These are phyloP conservation scores for Netelia melanura DNA, from an alignment of 2,888 invertebrate genomes.

Conservation along the genomic window DNA sequence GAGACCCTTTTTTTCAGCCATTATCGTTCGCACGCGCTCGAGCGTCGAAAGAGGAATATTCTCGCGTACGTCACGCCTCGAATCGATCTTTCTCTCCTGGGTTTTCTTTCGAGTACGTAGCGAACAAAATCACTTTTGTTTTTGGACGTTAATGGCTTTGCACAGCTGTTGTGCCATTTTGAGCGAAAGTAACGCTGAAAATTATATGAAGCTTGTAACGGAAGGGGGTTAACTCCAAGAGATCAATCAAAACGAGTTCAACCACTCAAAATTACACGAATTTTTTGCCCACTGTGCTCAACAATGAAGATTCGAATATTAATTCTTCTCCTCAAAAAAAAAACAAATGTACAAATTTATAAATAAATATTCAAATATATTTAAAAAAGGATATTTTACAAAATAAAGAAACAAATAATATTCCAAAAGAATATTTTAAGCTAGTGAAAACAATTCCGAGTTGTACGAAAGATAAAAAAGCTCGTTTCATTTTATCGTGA, in stretches of 20 bases:
- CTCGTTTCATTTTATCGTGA: too few species aligned
- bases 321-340: too few species aligned
- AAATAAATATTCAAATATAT: too few species aligned
- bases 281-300: background rate
- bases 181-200: background rate
- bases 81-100: constrained; percentile 11
- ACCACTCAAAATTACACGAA: constrained; percentile 13
- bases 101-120: background rate
- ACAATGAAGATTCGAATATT: too few species aligned
- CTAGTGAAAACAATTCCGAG: too few species aligned
- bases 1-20: background rate
- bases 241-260: constrained; percentile 45
- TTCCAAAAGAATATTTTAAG: too few species aligned
- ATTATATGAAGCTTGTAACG: constrained; percentile 7
- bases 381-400: too few species aligned
- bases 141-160: constrained; percentile 63
- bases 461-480: too few species aligned
- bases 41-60: constrained; percentile 9
- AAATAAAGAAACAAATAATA: too few species aligned
- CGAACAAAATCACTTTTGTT: constrained; percentile 7
- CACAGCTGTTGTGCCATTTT: constrained; percentile 38
- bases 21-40: constrained; percentile 24
- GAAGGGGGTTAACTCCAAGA: background rate
- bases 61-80: constrained; percentile 7
- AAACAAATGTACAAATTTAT: too few species aligned